Conservation (phyloP, 2,888 invertebrate species). For the Conomelus anceps region DNA sequence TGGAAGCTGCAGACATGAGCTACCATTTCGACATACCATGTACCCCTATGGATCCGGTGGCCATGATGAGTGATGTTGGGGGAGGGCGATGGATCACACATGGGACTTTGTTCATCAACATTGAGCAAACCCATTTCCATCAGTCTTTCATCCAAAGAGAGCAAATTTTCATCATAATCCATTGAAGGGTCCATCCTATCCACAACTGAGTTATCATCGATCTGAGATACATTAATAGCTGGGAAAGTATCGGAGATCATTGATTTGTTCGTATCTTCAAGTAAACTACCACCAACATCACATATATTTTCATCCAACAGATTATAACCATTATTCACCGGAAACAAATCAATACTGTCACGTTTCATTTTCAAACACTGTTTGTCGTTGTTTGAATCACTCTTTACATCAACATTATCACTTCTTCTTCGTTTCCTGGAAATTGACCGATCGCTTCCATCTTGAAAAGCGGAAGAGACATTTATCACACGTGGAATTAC, state of each 20-base stretch:
- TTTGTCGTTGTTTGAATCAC: not conserved
- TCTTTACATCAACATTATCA: not conserved
- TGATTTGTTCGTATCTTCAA: not conserved
- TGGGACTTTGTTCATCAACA: not conserved
- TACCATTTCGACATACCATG: constrained; percentile 1
- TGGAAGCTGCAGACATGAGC: not conserved
- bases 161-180: not conserved
- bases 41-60: not conserved
- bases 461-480: too few relatives aligned
- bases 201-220: not conserved
- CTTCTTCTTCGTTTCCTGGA: not conserved
- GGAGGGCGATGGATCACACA: not conserved
- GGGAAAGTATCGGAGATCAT: not conserved
- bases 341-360: not conserved
- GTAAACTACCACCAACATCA: not conserved
- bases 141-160: not conserved
- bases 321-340: not conserved
- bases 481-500: not conserved
- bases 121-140: not conserved
- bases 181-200: not conserved
- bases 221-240: not conserved
- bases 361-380: not conserved
- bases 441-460: not conserved
- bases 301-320: too few relatives aligned
- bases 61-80: not conserved